Evolutionary conservation across 2,888 invertebrate genomes (phyloP).

Genomic region (Dinocampus coccinellae): DNA sequence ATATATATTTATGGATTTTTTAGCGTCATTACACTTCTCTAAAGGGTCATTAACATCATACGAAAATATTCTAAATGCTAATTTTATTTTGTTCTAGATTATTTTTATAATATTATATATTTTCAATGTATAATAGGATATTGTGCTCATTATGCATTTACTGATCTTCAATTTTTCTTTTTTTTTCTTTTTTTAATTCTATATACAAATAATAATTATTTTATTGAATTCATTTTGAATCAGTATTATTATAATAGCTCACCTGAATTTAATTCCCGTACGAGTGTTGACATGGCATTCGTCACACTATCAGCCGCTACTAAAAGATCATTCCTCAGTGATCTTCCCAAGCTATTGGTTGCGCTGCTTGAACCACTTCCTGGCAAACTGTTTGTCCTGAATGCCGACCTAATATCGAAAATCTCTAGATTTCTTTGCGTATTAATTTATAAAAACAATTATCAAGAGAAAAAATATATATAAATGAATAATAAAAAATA

Average conservation of each 20-base stretch:
- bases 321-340: constrained; percentile 87
- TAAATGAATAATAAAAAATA: no score
- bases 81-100: neutral
- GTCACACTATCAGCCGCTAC: constrained; percentile 98
- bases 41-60: constrained; percentile 1
- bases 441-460: constrained; percentile 56
- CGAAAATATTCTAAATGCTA: neutral
- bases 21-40: constrained; percentile 1
- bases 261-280: constrained; percentile 95
- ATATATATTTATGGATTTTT: neutral
- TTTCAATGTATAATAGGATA: neutral
- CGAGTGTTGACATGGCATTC: constrained; percentile 97
- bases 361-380: constrained; percentile 67
- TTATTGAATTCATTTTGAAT: neutral
- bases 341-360: constrained; percentile 72
- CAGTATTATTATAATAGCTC: constrained; percentile 50
- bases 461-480: constrained; percentile 52
- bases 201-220: neutral
- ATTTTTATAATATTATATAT: neutral
- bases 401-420: constrained; percentile 69
- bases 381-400: constrained; percentile 68
- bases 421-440: constrained; percentile 66
- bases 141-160: constrained; percentile 1
- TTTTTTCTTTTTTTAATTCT: neutral
- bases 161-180: neutral